These are phyloP conservation scores for Cololabis saira DNA, from an alignment of 2,113 vertebrate genomes.

Conservation along the genomic window DNA sequence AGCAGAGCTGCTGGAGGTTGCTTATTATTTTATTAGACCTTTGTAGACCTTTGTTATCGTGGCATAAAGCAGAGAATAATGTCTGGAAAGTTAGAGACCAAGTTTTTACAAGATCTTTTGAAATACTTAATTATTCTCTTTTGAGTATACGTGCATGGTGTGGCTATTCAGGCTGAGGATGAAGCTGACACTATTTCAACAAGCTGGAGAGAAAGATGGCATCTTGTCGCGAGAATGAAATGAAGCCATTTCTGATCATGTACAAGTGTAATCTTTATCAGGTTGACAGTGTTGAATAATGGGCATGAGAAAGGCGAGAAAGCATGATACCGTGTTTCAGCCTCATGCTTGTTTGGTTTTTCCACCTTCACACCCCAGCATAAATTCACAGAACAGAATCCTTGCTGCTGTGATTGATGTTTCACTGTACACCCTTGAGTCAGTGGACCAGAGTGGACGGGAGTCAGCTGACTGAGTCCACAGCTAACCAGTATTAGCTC, in stretches of 20 bases:
- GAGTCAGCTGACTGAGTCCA: constrained; percentile 32
- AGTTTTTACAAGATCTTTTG: constrained; percentile 10
- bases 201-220: constrained; percentile 27
- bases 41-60: not conserved
- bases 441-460: constrained; percentile 70
- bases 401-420: constrained; percentile 36
- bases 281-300: constrained; percentile 57
- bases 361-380: constrained; percentile 73
- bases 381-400: constrained; percentile 64
- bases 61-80: constrained; percentile 2
- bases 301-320: constrained; percentile 41
- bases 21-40: constrained; percentile 1
- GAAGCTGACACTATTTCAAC: constrained; percentile 19
- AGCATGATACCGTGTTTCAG: constrained; percentile 52
- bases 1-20: not conserved
- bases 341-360: constrained; percentile 72
- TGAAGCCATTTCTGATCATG: constrained; percentile 38
- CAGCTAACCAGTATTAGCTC: constrained; percentile 51
- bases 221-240: constrained; percentile 51
- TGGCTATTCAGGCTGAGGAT: constrained; percentile 24
- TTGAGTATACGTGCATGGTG: constrained; percentile 8
- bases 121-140: constrained; percentile 17
- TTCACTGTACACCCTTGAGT: constrained; percentile 47
- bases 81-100: constrained; percentile 12
- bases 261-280: constrained; percentile 55